Evolutionary conservation across 2,888 invertebrate species (phyloP).

Genomic region (Diloba caeruleocephala): DNA sequence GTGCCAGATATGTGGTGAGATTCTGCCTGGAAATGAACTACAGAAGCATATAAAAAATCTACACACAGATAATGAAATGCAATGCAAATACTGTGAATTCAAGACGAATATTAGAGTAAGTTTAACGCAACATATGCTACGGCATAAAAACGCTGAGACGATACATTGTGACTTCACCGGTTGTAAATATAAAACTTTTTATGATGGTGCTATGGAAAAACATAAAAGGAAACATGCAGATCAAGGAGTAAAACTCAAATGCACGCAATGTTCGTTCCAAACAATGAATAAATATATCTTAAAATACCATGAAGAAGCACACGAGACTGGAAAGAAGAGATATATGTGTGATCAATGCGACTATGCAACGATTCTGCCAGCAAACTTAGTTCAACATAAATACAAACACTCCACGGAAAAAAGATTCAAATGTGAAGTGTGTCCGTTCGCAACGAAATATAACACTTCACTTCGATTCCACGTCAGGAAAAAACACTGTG

Average conservation of each 20-base stretch:
- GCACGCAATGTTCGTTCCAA: constrained; percentile 79
- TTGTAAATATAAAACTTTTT: constrained; percentile 80
- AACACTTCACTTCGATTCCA: constrained; percentile 84
- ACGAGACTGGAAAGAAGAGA: constrained; percentile 77
- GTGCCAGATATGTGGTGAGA: constrained; percentile 79
- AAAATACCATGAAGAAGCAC: constrained; percentile 82
- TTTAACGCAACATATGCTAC: constrained; percentile 79
- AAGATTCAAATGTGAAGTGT: constrained; percentile 83
- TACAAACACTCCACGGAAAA: constrained; percentile 84
- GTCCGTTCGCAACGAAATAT: constrained; percentile 84
- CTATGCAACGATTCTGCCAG: constrained; percentile 81
- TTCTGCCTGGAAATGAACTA: constrained; percentile 70
- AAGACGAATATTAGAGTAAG: constrained; percentile 72
- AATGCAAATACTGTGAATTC: constrained; percentile 79
- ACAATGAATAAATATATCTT: constrained; percentile 84
- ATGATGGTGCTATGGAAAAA: constrained; percentile 79
- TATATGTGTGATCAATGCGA: constrained; percentile 82
- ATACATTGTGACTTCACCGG: constrained; percentile 72
- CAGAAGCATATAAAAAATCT: constrained; percentile 75
- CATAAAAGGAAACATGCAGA: constrained; percentile 77
- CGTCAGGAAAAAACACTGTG: constrained; percentile 85
- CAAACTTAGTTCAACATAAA: constrained; percentile 82
- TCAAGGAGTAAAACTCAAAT: constrained; percentile 78
- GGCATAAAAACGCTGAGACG: constrained; percentile 80
- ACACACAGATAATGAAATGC: constrained; percentile 65